phyloP scores from a whole-genome alignment of 2,797 vertebrate genomes.

The Eurystomus glaucurus region DNA sequence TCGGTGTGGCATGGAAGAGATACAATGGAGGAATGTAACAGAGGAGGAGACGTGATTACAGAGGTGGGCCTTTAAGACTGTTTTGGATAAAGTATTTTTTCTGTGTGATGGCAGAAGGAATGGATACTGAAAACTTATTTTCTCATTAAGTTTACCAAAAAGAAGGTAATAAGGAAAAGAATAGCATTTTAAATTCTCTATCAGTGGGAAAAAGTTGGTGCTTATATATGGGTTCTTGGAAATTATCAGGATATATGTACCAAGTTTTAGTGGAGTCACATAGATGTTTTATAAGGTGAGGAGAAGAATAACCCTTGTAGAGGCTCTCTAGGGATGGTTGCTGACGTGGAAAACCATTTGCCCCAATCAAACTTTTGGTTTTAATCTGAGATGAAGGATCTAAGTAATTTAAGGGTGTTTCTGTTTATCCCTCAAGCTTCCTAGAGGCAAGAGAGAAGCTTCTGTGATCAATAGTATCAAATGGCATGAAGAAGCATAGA shows the following conservation, averaged over 20 bases:
- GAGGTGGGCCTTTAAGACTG: background rate
- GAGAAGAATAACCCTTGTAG: slow-evolving; percentile 4
- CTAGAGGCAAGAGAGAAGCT: slow-evolving; percentile 64
- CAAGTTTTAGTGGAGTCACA: background rate
- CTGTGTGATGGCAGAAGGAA: background rate
- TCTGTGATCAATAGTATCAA: slow-evolving; percentile 72
- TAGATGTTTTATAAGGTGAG: background rate
- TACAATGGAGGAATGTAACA: fast-evolving
- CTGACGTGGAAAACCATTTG: slow-evolving; percentile 69
- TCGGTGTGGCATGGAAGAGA: background rate
- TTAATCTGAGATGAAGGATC: slow-evolving; percentile 72
- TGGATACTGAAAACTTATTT: background rate
- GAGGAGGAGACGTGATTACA: background rate
- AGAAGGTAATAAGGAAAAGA: background rate
- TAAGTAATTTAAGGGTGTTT: slow-evolving; percentile 71
- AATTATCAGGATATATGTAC: background rate
- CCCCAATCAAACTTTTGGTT: slow-evolving; percentile 58
- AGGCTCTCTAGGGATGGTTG: slow-evolving; percentile 48
- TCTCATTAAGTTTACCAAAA: background rate
- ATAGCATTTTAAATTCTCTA: background rate
- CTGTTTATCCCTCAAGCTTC: slow-evolving; percentile 73
- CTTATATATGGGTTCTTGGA: background rate
- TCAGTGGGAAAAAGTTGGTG: background rate
- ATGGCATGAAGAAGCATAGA: slow-evolving; percentile 12
- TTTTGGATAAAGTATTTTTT: background rate